Conservation (phyloP, 2,113 vertebrate species). For the Pardalotus punctatus region DNA sequence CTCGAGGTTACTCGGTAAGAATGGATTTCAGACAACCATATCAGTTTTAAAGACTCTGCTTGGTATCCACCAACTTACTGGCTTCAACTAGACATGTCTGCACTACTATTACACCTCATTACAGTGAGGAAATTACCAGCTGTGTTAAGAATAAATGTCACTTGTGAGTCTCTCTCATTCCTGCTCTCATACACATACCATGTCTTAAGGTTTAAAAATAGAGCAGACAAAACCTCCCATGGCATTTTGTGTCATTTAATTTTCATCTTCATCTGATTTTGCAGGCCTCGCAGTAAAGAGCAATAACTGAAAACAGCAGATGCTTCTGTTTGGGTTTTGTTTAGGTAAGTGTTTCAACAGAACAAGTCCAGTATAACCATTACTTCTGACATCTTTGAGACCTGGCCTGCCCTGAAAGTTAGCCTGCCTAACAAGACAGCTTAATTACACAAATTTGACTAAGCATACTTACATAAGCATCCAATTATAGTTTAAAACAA, state of each 20-base stretch:
- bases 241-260: neutral
- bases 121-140: neutral
- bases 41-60: neutral
- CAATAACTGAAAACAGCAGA: neutral
- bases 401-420: neutral
- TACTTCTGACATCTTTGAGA: neutral
- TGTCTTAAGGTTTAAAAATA: neutral
- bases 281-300: neutral
- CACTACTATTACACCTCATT: neutral
- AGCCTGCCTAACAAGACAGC: neutral
- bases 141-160: neutral
- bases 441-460: slow-evolving; percentile 34
- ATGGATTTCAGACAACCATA: neutral
- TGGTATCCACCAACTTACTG: neutral
- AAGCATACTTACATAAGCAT: slow-evolving; percentile 47
- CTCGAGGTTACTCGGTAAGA: neutral
- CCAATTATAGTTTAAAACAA: slow-evolving; percentile 55
- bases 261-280: neutral
- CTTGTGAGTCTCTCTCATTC: neutral
- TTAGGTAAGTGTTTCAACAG: neutral
- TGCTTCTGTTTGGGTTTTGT: neutral
- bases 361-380: neutral
- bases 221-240: neutral
- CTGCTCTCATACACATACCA: neutral
- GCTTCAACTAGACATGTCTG: neutral